Conservation (phyloP, 2,113 vertebrate genomes). For the Cavia aperea region DNA sequence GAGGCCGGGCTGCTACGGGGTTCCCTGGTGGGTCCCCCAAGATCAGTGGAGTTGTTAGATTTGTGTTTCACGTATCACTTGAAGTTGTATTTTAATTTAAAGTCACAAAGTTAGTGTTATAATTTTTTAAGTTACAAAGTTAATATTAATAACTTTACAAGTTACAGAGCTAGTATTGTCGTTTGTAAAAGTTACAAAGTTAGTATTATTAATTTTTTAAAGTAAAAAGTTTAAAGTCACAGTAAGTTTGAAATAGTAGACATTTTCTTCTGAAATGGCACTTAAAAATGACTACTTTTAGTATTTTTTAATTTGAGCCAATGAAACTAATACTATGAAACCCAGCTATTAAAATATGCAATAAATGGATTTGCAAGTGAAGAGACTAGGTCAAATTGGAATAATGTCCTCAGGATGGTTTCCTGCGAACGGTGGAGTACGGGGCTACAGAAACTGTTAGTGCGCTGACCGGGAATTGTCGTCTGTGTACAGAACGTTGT, state of each 20-base stretch:
- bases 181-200: not conserved
- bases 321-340: not conserved
- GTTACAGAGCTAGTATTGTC: not conserved
- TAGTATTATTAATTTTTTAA: not conserved
- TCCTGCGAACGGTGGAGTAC: not conserved
- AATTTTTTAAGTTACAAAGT: not conserved
- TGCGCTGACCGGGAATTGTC: not conserved
- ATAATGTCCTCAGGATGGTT: not conserved
- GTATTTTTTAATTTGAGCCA: not conserved
- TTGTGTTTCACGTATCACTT: not conserved
- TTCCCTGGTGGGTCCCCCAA: not conserved
- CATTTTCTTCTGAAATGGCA: constrained; percentile 5
- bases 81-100: not conserved
- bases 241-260: constrained; percentile 4
- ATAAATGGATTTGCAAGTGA: constrained; percentile 51
- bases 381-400: not conserved
- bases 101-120: not conserved
- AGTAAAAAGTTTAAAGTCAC: not conserved
- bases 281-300: constrained; percentile 24
- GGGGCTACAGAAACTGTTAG: not conserved
- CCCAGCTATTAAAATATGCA: constrained; percentile 37
- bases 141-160: not conserved
- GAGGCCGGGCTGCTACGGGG: not conserved
- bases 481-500: not conserved
- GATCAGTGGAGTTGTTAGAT: not conserved